Base-by-base conservation (phyloP, 2,797 vertebrate species). In the Numenius phaeopus region DNA sequence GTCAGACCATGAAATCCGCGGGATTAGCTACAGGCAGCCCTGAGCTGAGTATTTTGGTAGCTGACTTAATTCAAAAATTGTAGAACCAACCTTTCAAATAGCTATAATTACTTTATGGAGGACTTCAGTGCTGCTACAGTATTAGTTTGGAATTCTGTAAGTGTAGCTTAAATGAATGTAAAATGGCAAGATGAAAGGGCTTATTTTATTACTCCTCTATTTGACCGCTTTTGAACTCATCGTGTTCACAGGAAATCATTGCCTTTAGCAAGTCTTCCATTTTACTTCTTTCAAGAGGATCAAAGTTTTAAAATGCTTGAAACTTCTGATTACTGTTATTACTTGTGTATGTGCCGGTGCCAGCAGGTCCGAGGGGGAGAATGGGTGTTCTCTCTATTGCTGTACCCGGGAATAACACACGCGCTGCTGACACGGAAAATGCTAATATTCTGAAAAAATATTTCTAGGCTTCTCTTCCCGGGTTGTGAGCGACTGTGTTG, bases 301-400 rank as follows among this genome's bases (percentile, higher is more conserved):
- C 95, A 96, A 97, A 95, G 95, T 96, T 97, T 96, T 93, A 78
- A 96, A 96, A 95, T 76, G 92, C 90, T 94, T 95, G 93, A 88
- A 96, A 97, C 92, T 95, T 96, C 81, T 93, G 95, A 96, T 97
- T 87, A 79, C 92, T 94, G 89, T 97, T 97, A 96, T 98, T 97
- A 91, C 7, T 46, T 83, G 86, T 83, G 34, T 75, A 22, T 67
- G 78, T 87, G 88, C 87, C 3, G 3, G 86, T 62, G 86, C 69
- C 85, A 94, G 87, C 39, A 10, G 90, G 80, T 32, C 73, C 13
- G 1, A 29, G 30, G 76, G 55, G 83, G 62, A 65, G 79, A 52
- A 64, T 8, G 47, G 49, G 19, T 71, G 72, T 67, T 95, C 94
- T 84, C 61, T 75, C 71, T 10, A 24, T 75, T 58, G 62, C 83